Evolutionary conservation across 2,113 vertebrate species (phyloP).

Genomic region (Porphyrio hochstetteri): DNA sequence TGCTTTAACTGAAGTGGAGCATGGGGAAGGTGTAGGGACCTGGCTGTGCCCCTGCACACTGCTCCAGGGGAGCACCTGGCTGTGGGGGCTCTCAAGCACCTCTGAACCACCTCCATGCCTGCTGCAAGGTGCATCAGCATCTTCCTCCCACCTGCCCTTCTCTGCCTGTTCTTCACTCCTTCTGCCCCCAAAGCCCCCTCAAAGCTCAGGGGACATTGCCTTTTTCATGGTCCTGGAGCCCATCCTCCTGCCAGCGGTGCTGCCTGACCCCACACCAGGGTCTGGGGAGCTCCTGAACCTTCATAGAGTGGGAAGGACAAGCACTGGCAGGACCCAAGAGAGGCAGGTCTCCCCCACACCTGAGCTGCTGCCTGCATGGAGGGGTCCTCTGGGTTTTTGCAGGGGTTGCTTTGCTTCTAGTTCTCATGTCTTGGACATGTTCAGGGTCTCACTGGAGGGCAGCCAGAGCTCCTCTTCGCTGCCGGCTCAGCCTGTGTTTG

Average conservation of each 20-base stretch:
- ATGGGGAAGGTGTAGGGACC: neutral
- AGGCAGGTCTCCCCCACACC: neutral
- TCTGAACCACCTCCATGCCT: neutral
- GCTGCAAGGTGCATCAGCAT: neutral
- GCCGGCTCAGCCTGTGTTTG: fast-evolving
- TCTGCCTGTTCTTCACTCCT: neutral
- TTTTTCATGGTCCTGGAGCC: neutral
- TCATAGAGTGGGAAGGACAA: neutral
- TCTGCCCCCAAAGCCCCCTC: neutral
- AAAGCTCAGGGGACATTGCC: neutral
- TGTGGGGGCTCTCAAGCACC: neutral
- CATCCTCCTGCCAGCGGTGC: fast-evolving
- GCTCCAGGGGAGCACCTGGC: too few relatives aligned
- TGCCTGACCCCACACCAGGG: neutral
- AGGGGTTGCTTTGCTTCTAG: neutral
- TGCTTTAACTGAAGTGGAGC: neutral
- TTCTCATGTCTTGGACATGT: neutral
- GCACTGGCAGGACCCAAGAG: neutral
- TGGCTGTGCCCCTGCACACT: fast-evolving
- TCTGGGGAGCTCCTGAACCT: neutral
- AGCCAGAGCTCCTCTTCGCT: neutral
- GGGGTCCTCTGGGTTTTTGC: neutral
- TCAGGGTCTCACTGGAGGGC: fast-evolving
- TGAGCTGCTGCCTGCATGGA: neutral
- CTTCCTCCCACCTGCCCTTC: neutral